Base-by-base conservation (phyloP, 2,888 invertebrate species). In the Heteromurus nitidus region DNA sequence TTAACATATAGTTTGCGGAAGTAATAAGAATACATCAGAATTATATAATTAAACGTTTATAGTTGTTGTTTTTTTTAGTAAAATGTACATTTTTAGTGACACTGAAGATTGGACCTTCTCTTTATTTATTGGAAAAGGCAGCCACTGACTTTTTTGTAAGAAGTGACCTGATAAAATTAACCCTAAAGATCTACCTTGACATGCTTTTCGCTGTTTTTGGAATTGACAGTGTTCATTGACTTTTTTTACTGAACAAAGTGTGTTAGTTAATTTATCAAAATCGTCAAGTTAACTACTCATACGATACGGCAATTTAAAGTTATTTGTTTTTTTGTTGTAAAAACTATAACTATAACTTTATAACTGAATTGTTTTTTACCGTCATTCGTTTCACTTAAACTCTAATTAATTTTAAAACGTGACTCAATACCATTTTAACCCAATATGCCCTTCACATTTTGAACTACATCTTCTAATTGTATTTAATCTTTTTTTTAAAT, bases 101-200 rank as follows among this genome's bases (percentile, higher is more conserved):
- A 80, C 80, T 80, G 73, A 80, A 80, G 68, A 80, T 80, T 80
- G 80, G 80, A 80, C 80, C 80, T 80, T 80, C 74, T 68, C 73
- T 74, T 79, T 80, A 65, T 65, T 42, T 67, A 50, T 31, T 67
- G 60, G 73, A 74, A 80, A 80, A 80, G 80, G 80, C 80, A 67
- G 80, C 74, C 80, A 74, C 73, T 42, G 30, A 7, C 53, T 47
- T 47, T 67, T n/a, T 50, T 50, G 9, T 11, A 2, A 28, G 60
- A 68, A 65, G 28, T 42, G 26, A 67, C 75, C 55, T 50, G 62
- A 47, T 65, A 62, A 62, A 62, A 62, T 30, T 53, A 42, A 47
- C n/a, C 47, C 47, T 47, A 47, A 47, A 11, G 5, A 9, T 36
- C 13, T 36, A 36, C 13, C 36, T 36, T 36, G 36, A 36, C 36